Evolutionary conservation across 2,113 vertebrate species (phyloP).

Genomic region (Herpailurus yagouaroundi): DNA sequence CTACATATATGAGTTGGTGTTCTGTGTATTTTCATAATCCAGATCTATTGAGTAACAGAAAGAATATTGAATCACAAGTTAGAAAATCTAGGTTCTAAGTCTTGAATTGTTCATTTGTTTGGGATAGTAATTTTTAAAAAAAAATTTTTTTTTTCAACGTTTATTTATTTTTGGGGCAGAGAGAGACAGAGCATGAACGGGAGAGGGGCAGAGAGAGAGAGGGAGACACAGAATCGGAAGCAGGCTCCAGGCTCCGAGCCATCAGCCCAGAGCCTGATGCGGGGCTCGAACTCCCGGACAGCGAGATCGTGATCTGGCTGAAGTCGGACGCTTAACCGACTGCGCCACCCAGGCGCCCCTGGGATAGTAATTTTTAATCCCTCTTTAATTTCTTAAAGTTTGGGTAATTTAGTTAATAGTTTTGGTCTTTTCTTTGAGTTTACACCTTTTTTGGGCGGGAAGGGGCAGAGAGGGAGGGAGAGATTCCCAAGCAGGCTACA

Average conservation of each 20-base stretch:
- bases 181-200: no score
- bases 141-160: no score
- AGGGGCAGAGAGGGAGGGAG: neutral
- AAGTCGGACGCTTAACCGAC: no score
- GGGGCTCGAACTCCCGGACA: no score
- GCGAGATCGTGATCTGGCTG: no score
- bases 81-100: constrained; percentile 14
- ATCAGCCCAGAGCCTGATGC: no score
- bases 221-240: no score
- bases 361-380: neutral
- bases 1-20: neutral
- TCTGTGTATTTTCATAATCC: constrained; percentile 2
- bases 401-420: neutral
- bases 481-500: neutral
- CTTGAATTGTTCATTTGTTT: constrained; percentile 32
- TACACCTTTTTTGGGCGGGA: neutral
- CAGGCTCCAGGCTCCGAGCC: no score
- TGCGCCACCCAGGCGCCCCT: no score
- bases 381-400: constrained; percentile 1
- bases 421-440: neutral
- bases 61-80: neutral
- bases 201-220: no score
- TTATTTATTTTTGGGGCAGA: no score
- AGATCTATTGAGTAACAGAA: neutral
- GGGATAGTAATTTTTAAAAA: constrained; percentile 19